Evolutionary conservation across 1,140 invertebrate species (phyloP).

Genomic region (Drosophila kikkawai): DNA sequence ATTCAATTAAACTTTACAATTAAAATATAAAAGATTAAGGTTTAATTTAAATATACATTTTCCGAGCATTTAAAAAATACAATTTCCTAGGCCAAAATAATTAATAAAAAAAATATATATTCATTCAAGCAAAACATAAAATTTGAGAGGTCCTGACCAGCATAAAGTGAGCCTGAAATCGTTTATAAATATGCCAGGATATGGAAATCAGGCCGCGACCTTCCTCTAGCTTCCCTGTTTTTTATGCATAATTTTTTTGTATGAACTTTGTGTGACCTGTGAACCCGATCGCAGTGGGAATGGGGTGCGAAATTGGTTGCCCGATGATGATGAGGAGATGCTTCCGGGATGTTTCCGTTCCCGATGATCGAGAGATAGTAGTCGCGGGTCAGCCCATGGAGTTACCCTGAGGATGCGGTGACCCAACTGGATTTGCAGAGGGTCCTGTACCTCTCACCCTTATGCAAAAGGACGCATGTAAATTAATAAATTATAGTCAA

Average conservation of each 20-base stretch:
- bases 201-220: constrained; percentile 38
- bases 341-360: constrained; percentile 9
- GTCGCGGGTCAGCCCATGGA: constrained; percentile 67
- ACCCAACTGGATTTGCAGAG: constrained; percentile 28
- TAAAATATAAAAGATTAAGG: no score
- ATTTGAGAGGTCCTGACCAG: constrained; percentile 7
- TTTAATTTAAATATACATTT: no score
- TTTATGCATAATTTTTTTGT: constrained; percentile 25
- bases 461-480: constrained; percentile 77
- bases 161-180: constrained; percentile 18
- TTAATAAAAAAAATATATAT: background rate
- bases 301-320: constrained; percentile 65
- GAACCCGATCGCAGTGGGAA: constrained; percentile 43
- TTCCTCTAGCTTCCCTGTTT: constrained; percentile 9
- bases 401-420: constrained; percentile 79
- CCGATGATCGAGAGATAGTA: constrained; percentile 29
- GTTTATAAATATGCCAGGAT: constrained; percentile 8
- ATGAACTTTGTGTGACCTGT: constrained; percentile 46
- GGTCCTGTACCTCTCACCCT: constrained; percentile 21
- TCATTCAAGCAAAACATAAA: background rate
- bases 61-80: no score
- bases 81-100: background rate
- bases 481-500: constrained; percentile 83
- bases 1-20: no score
- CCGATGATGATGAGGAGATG: constrained; percentile 12